phyloP scores from a whole-genome alignment of 2,113 vertebrate species.

The Eclectus roratus region DNA sequence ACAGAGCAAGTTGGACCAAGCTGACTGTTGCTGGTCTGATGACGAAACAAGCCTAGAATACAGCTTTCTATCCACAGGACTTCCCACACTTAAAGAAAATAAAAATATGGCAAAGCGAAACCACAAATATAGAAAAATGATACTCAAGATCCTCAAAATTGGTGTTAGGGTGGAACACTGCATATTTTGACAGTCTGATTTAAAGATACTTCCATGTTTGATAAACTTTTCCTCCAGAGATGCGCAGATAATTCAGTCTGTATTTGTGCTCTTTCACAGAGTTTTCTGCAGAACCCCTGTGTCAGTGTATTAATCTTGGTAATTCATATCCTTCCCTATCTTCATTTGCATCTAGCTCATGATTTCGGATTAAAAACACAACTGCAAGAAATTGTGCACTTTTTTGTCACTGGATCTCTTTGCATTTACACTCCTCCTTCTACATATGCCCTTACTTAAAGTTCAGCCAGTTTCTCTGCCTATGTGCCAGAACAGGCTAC shows the following conservation, averaged over 20 bases:
- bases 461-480: background rate
- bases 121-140: background rate
- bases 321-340: background rate
- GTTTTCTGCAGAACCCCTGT: background rate
- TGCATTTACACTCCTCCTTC: background rate
- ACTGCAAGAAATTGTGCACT: background rate
- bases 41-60: background rate
- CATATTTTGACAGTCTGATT: background rate
- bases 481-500: background rate
- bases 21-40: background rate
- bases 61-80: background rate
- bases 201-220: background rate
- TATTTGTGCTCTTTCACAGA: background rate
- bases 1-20: background rate
- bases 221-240: background rate
- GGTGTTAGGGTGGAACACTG: background rate
- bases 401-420: background rate
- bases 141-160: background rate
- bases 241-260: background rate
- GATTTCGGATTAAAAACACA: background rate
- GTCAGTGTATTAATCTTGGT: background rate
- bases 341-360: background rate
- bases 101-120: background rate
- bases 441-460: background rate
- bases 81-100: background rate